These are phyloP conservation scores for Torymus texanus DNA, from an alignment of 2,888 invertebrate species.

Conservation along the genomic window DNA sequence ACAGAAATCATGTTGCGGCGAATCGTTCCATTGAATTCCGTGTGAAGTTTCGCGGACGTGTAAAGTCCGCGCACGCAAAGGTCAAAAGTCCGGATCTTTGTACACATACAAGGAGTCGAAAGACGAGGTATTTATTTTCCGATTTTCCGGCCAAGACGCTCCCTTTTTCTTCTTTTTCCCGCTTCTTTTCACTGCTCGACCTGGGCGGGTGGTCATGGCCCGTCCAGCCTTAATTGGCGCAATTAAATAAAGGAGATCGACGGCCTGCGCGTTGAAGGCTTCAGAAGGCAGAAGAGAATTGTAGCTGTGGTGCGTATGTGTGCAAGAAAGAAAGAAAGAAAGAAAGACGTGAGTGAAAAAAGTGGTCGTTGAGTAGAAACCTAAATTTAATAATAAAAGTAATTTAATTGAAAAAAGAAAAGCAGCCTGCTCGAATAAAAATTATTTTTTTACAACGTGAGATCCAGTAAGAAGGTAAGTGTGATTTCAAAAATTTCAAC, in stretches of 20 bases:
- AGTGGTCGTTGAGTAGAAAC: constrained; percentile 6
- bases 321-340: not conserved
- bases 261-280: constrained; percentile 24
- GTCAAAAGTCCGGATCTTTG: constrained; percentile 6
- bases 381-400: constrained; percentile 43
- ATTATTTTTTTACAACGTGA: constrained; percentile 2
- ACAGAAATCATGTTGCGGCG: not conserved
- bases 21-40: constrained; percentile 2
- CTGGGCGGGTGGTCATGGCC: not conserved
- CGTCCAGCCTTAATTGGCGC: constrained; percentile 35
- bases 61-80: constrained; percentile 14
- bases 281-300: constrained; percentile 19
- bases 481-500: not conserved
- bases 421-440: constrained; percentile 12
- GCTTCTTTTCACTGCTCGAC: not conserved
- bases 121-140: constrained; percentile 35
- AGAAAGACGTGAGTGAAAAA: constrained; percentile 19
- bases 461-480: constrained; percentile 2
- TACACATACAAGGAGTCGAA: not conserved
- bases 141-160: constrained; percentile 15
- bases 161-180: constrained; percentile 3
- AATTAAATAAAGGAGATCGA: constrained; percentile 47
- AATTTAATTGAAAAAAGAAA: constrained; percentile 28
- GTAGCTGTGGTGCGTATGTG: not conserved
- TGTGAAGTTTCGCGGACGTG: too few species aligned